phyloP scores from a whole-genome alignment of 2,888 invertebrate species.

The Tuberolachnus salignus region DNA sequence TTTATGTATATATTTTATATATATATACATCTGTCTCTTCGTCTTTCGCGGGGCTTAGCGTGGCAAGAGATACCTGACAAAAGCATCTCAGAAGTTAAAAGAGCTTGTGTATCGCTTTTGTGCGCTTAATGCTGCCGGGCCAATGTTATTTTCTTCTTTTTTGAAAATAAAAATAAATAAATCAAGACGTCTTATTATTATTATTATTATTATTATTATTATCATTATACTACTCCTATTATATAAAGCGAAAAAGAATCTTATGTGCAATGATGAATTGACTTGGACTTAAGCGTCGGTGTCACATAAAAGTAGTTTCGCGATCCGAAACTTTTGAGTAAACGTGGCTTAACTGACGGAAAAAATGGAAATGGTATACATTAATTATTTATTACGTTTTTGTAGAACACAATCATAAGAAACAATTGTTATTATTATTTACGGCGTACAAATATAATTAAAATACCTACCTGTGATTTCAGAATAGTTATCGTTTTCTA shows the following conservation, averaged over 20 bases:
- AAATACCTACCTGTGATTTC: no score
- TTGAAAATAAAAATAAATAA: conserved; percentile 21
- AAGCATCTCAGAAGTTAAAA: conserved; percentile 55
- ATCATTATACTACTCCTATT: conserved; percentile 14
- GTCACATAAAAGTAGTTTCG: conserved; percentile 33
- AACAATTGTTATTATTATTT: no score
- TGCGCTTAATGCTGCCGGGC: conserved; percentile 53
- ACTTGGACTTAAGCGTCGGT: conserved; percentile 36
- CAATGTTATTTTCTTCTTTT: conserved; percentile 51
- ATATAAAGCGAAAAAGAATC: conserved; percentile 37
- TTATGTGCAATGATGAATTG: conserved; percentile 50
- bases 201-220: conserved; percentile 36
- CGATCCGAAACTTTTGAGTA: conserved; percentile 14
- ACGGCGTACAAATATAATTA: no score
- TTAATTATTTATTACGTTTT: conserved; percentile 19
- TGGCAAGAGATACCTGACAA: conserved; percentile 38
- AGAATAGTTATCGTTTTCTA: no score
- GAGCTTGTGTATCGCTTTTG: conserved; percentile 53
- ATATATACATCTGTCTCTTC: conserved; percentile 43
- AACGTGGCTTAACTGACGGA: conserved; percentile 4
- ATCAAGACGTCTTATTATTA: conserved; percentile 47
- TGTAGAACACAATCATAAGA: no score
- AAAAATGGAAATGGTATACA: conserved; percentile 18
- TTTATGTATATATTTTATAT: conserved; percentile 31
- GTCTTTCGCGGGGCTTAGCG: conserved; percentile 50